Conservation (phyloP, 2,888 invertebrate genomes). For the Cosmopolites sordidus region DNA sequence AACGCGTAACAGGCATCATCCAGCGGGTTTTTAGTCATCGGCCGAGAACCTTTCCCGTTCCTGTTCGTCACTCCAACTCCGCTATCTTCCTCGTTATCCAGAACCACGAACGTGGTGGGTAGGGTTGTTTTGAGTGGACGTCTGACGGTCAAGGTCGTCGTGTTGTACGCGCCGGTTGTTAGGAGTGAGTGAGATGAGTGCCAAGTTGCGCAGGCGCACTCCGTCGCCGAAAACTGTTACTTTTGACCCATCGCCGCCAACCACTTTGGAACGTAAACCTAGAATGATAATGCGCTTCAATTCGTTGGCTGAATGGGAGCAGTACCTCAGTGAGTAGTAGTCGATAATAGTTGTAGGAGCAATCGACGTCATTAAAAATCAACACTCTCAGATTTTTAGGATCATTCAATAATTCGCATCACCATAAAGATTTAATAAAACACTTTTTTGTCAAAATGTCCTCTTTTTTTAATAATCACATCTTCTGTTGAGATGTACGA, state of each 20-base stretch:
- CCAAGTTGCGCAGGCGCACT: conserved; percentile 59
- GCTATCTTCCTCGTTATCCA: too few relatives aligned
- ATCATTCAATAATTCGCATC: too few relatives aligned
- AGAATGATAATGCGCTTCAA: conserved; percentile 33
- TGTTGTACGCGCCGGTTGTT: background rate
- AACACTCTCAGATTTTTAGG: too few relatives aligned
- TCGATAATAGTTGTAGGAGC: too few relatives aligned
- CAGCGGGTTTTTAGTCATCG: background rate
- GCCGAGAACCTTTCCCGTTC: background rate
- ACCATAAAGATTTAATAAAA: too few relatives aligned
- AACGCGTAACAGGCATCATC: conserved; percentile 16
- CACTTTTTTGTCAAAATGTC: too few relatives aligned
- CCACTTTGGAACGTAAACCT: conserved; percentile 53
- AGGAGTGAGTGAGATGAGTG: conserved; percentile 46
- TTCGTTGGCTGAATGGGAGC: conserved; percentile 50
- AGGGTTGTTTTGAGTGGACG: too few relatives aligned
- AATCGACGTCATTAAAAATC: too few relatives aligned
- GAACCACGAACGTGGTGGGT: too few relatives aligned
- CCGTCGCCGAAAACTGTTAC: conserved; percentile 63
- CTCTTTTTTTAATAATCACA: too few relatives aligned
- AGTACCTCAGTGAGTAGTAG: conserved; percentile 54
- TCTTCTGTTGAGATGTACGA: too few relatives aligned
- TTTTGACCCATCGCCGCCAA: conserved; percentile 59
- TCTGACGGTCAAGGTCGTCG: conserved; percentile 8
- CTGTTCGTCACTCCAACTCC: background rate